Conservation (phyloP, 2,888 invertebrate species). For the Rhogogaster chlorosoma region DNA sequence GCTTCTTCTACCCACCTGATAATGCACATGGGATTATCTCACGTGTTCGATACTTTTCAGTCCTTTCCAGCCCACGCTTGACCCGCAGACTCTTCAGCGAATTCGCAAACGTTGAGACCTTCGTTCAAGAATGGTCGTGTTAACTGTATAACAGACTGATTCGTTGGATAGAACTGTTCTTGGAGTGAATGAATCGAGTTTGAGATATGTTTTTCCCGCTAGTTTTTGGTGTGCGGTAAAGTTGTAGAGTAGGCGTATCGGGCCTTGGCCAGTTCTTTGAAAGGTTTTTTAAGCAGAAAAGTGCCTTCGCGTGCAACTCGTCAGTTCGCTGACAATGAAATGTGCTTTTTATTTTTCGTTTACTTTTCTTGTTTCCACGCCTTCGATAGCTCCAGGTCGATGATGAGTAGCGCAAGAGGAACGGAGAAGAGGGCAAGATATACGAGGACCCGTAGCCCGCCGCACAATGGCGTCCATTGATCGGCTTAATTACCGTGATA, state of each 20-base stretch:
- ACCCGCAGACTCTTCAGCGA: neutral
- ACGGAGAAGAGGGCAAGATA: slow-evolving; percentile 25
- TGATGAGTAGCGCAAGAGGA: slow-evolving; percentile 30
- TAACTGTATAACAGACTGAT: neutral
- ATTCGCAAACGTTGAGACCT: neutral
- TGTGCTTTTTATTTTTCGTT: neutral
- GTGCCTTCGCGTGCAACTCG: slow-evolving; percentile 23
- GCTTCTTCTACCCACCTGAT: neutral
- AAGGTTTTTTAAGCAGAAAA: neutral
- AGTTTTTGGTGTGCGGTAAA: neutral
- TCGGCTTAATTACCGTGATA: slow-evolving; percentile 76
- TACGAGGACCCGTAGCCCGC: slow-evolving; percentile 49
- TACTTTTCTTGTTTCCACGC: neutral
- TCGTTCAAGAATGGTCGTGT: neutral
- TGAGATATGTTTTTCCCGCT: neutral
- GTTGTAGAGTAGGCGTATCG: neutral
- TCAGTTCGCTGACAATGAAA: slow-evolving; percentile 22
- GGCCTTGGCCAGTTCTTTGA: neutral
- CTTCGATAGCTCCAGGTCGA: slow-evolving; percentile 18
- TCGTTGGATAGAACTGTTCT: neutral
- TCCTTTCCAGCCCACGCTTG: neutral
- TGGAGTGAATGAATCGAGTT: neutral
- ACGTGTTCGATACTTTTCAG: slow-evolving; percentile 14
- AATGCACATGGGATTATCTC: slow-evolving; percentile 55
- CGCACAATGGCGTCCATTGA: slow-evolving; percentile 73